Percentiles rank a stretch among this genome's conserved stretches.
Conservation (phyloP, 2,113 vertebrate genomes). For the Heliornis fulica region DNA sequence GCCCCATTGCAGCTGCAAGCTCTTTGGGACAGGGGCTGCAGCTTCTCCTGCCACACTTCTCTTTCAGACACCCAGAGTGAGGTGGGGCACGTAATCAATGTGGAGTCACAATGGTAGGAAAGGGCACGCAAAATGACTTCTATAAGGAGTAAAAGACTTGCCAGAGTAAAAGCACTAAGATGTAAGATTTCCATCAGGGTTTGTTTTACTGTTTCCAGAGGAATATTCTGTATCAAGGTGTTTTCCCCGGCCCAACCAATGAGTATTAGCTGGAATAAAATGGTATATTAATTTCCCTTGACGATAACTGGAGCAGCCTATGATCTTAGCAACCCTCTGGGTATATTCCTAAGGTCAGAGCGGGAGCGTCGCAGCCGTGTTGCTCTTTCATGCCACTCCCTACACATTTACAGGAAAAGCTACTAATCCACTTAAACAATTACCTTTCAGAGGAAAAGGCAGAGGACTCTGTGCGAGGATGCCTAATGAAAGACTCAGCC, state of each 20-base stretch:
- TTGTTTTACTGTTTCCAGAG: background rate
- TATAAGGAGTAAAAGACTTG: background rate
- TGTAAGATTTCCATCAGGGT: background rate
- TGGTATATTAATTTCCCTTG: conserved; percentile 33
- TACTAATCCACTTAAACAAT: conserved; percentile 55
- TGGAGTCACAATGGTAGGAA: background rate
- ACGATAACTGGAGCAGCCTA: conserved; percentile 32
- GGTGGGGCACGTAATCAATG: background rate
- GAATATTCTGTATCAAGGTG: background rate
- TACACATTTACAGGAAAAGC: conserved; percentile 15
- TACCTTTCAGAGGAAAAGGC: conserved; percentile 21
- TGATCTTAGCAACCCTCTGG: conserved; percentile 39
- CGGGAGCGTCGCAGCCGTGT: background rate
- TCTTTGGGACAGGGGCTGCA: background rate
- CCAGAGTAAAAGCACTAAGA: background rate
- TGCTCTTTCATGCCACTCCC: conserved; percentile 33
- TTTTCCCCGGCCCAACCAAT: background rate
- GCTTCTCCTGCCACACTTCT: background rate
- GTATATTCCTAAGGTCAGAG: conserved; percentile 34
- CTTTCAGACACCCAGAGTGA: background rate
- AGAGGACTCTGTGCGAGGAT: conserved; percentile 9
- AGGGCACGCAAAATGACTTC: background rate
- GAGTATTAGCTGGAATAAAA: conserved; percentile 1
- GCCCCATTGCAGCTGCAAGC: background rate
- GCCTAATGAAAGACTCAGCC: conserved; percentile 12